Percentiles rank a stretch among this genome's conserved stretches.
Conservation (phyloP, 1,140 invertebrate species). For the Sesamia nonagrioides region DNA sequence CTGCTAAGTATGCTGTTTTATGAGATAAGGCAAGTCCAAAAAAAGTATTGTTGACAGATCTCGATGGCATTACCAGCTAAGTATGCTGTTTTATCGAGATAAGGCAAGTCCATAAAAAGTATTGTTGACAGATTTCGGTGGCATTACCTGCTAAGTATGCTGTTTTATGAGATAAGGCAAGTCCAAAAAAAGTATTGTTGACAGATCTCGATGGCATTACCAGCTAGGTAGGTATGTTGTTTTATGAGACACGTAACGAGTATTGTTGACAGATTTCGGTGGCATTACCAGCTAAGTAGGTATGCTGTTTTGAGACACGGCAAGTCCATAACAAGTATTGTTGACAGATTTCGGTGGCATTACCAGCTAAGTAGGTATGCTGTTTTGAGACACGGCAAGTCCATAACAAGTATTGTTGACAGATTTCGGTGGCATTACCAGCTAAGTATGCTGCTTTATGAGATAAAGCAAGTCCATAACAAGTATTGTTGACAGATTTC, state of each 20-base stretch:
- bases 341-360: too few species aligned
- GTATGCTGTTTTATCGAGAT: background rate
- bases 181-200: constrained; percentile 18
- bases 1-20: background rate
- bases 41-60: constrained; percentile 32
- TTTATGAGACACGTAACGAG: background rate
- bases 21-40: background rate
- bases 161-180: background rate
- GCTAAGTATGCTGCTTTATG: background rate
- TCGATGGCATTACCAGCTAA: too few species aligned
- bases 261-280: too few species aligned
- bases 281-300: too few species aligned
- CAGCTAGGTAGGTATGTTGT: too few species aligned
- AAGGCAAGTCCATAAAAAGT: background rate
- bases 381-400: background rate
- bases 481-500: too few species aligned
- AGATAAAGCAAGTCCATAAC: background rate
- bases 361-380: too few species aligned
- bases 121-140: too few species aligned
- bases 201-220: too few species aligned
- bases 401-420: constrained; percentile 28
- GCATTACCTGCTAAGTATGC: too few species aligned
- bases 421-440: too few species aligned
- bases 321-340: constrained; percentile 11
- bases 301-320: background rate